Conservation (phyloP, 1,140 invertebrate genomes). For the Periplaneta americana region DNA sequence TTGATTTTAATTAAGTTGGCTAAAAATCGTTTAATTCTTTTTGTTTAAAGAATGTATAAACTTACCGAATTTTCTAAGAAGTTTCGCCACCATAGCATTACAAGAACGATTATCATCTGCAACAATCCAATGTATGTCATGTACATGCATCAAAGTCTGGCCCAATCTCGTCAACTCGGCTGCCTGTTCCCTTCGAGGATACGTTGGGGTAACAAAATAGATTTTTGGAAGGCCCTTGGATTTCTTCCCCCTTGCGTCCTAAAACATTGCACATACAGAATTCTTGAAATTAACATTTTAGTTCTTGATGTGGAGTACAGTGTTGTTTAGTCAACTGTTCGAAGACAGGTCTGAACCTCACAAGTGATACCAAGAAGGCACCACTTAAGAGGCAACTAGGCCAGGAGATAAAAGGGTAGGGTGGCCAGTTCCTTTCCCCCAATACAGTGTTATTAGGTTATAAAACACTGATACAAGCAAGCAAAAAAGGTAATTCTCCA, state of each 20-base stretch:
- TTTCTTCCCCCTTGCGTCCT: background rate
- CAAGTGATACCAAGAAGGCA: too few species aligned
- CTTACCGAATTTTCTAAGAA: conserved; percentile 46
- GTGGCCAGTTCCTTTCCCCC: too few species aligned
- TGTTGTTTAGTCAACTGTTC: too few species aligned
- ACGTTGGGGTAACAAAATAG: conserved; percentile 69
- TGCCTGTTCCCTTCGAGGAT: conserved; percentile 51
- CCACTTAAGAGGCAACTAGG: too few species aligned
- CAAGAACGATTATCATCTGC: conserved; percentile 46
- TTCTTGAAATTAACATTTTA: too few species aligned
- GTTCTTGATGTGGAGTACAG: too few species aligned
- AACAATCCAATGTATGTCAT: conserved; percentile 52
- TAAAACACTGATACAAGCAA: too few species aligned
- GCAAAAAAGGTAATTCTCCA: background rate
- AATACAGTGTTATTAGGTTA: too few species aligned
- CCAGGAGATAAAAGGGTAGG: too few species aligned
- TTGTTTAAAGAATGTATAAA: background rate
- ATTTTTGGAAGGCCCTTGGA: conserved; percentile 35
- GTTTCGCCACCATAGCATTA: conserved; percentile 40
- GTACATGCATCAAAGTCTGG: conserved; percentile 49
- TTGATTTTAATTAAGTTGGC: too few species aligned
- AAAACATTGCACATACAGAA: background rate
- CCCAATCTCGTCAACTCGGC: conserved; percentile 50
- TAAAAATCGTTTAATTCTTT: too few species aligned
- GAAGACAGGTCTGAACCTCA: too few species aligned